These are phyloP conservation scores for Exephanes ischioxanthus DNA, from an alignment of 2,888 invertebrate species.

Conservation along the genomic window DNA sequence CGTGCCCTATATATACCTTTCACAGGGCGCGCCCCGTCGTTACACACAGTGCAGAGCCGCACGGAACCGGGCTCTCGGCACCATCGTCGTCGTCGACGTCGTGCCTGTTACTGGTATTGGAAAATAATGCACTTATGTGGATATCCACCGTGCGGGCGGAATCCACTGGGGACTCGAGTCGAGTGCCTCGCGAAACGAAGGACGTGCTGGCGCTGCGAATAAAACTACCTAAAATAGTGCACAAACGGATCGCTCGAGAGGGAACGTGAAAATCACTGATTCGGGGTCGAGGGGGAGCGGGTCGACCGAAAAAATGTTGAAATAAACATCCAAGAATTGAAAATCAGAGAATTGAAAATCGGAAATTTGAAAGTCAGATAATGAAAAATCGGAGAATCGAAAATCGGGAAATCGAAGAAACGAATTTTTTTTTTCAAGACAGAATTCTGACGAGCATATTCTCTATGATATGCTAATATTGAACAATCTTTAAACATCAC, in stretches of 20 bases:
- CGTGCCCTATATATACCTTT: constrained; percentile 49
- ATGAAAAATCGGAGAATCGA: too few species aligned
- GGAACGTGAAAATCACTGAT: not conserved
- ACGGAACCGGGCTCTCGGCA: constrained; percentile 34
- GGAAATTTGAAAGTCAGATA: too few species aligned
- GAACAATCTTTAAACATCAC: too few species aligned
- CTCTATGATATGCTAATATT: too few species aligned
- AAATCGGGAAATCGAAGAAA: too few species aligned
- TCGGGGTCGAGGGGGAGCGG: not conserved
- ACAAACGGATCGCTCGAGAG: not conserved
- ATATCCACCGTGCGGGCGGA: constrained; percentile 70
- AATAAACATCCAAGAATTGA: not conserved
- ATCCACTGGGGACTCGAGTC: constrained; percentile 34
- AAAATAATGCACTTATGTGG: constrained; percentile 82
- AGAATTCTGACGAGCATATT: too few species aligned
- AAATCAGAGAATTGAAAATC: too few species aligned
- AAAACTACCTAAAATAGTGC: constrained; percentile 14
- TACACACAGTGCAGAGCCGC: constrained; percentile 23
- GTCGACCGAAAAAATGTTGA: not conserved
- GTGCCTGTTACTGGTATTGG: constrained; percentile 74
- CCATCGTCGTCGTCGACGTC: constrained; percentile 29
- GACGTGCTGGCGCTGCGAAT: constrained; percentile 51
- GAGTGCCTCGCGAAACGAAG: constrained; percentile 25
- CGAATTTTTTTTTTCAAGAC: too few species aligned
- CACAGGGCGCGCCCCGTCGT: constrained; percentile 3